Evolutionary conservation across 2,797 vertebrate species (phyloP).

Genomic region (Phalloptychus januarius): DNA sequence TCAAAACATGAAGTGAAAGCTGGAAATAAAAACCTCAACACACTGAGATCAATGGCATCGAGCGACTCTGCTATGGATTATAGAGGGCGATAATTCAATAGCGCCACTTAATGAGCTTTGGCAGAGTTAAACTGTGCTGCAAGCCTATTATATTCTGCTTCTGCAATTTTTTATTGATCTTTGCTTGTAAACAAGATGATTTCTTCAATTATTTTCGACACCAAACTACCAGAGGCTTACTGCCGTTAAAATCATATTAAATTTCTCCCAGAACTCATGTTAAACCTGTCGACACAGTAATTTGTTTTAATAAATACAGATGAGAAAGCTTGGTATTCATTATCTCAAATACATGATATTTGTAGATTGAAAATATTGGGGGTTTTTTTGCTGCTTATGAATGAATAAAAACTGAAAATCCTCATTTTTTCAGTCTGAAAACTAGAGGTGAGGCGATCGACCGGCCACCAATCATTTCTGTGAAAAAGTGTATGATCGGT

Average conservation of each 20-base stretch:
- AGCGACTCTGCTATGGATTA: background rate
- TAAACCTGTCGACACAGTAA: background rate
- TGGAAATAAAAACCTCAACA: background rate
- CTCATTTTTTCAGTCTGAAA: background rate
- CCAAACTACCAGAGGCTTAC: background rate
- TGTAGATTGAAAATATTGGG: background rate
- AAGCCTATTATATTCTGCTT: background rate
- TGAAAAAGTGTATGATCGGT: no score
- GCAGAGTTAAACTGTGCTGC: background rate
- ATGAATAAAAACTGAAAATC: background rate
- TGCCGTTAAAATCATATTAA: background rate
- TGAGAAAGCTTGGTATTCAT: background rate
- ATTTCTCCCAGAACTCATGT: background rate
- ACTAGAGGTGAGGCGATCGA: background rate
- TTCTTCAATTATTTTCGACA: background rate
- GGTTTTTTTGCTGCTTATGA: background rate
- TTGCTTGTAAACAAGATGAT: background rate
- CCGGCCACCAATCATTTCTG: no score
- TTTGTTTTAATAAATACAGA: background rate
- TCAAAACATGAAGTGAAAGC: conserved; percentile 3
- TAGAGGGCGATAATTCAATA: background rate
- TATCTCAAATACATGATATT: background rate
- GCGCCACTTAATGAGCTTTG: conserved; percentile 8
- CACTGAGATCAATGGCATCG: conserved; percentile 7
- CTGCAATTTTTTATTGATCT: background rate